phyloP scores from a whole-genome alignment of 2,113 vertebrate genomes.

The Orientallactaga bullata region DNA sequence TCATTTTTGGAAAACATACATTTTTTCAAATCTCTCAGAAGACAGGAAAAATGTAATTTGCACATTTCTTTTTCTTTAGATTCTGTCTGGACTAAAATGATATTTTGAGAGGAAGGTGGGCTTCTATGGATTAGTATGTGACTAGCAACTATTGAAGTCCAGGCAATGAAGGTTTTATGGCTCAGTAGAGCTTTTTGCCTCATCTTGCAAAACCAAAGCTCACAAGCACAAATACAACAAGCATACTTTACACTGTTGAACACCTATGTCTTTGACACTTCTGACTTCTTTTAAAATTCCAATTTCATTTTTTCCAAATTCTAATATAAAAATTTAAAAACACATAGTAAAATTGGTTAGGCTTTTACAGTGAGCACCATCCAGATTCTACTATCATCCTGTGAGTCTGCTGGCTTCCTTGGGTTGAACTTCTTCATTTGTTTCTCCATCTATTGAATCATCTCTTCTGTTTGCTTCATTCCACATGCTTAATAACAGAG shows the following conservation, averaged over 20 bases:
- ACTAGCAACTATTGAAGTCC: neutral
- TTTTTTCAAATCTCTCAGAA: neutral
- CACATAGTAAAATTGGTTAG: neutral
- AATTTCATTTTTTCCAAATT: neutral
- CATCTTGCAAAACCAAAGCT: neutral
- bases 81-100: neutral
- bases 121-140: neutral
- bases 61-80: neutral
- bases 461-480: neutral
- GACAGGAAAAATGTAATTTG: neutral
- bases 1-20: conserved; percentile 19
- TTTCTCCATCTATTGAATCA: neutral
- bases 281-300: neutral
- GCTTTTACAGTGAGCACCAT: neutral
- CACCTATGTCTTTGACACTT: neutral
- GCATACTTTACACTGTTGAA: accelerated
- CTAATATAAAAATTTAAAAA: neutral
- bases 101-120: neutral
- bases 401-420: neutral
- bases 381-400: neutral
- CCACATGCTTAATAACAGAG: neutral
- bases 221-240: neutral
- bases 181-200: neutral
- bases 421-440: accelerated
- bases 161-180: accelerated